Base-by-base conservation (phyloP, 2,888 invertebrate species). In the Aphidius colemani region DNA sequence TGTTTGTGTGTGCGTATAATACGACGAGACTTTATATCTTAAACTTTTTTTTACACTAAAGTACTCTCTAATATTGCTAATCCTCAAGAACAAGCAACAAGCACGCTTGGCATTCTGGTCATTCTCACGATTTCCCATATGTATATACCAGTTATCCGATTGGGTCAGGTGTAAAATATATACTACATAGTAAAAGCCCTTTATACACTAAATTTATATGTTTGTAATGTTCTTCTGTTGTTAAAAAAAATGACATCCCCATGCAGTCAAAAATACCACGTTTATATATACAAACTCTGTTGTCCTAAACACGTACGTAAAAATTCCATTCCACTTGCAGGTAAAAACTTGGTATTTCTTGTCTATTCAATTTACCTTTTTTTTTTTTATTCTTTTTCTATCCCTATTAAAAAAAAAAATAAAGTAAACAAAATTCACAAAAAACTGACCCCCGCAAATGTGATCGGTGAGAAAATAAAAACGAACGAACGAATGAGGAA, bases 41-140 rank as follows among this genome's bases (percentile, higher is more conserved):
- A 3, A 3, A 5, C 5, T 30, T 30, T 30, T 30, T 30, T 30
- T 30, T 18, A 18, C 3, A 3, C 3, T 18, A n/a, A 18, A 18
- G 13, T 30, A 9, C 7, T 11, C 7, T 39, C n/a, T 6, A 56
- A 13, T 43, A 13, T 30, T 57, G 59, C 56, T 77, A 77, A 77
- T 77, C 76, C 73, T 66, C 67, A 59, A 68, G 59, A 74, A 70
- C 67, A 59, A 66, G 66, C 69, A 66, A 59, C 69, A 62, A 67
- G 72, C 77, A 77, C 77, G 77, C 71, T 65, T 66, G 68, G 68
- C 68, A 74, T 75, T 75, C 74, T 71, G 70, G 65, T 71, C 70
- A 73, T 74, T 73, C 73, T 70, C 72, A 75, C 73, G 72, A 72
- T 67, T 68, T 65, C 61, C 61, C 57, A 18, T 50, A 18, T 18